Evolutionary conservation across 1,140 invertebrate genomes (phyloP), one percentile per base, ranked within the genome.

Genomic region (Agrypnia vestita): DNA sequence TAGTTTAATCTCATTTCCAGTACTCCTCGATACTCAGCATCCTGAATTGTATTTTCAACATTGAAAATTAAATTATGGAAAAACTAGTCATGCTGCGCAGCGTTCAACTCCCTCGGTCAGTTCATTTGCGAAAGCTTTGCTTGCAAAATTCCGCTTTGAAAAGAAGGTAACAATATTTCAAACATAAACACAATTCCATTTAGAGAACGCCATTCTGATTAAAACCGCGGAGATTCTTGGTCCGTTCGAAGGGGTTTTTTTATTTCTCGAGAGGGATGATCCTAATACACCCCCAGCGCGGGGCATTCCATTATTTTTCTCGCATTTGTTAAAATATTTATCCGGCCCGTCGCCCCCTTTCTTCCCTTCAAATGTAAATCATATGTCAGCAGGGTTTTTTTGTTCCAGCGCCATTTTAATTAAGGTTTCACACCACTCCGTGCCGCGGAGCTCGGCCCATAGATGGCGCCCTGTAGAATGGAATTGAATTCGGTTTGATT

Each of bases 281-380:
- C 51, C 71, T 55, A 56, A 73, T 73, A 73, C 35, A 55, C 71
- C 49, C 15, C 25, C 61, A 8, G 61, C 17, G 13, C 13, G 61
- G 25, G n/a, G 35, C 44, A 13, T 69, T 69, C 64, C 46, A 69
- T 69, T 69, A 44, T 73, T 73, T 73, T 73, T 73, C 71, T 73
- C 49, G 71, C 49, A 55, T 71, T 73, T 73, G 51, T 73, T 55
- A 55, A 73, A 73, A 73, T 73, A 73, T 73, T 73, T 73, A 56
- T 46, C 55, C 51, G 71, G 49, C n/a, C 71, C 71, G 35, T 56
- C 49, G 49, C 51, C 19, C 43, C 71, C 71, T 73, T 73, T 73
- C 71, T 73, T 56, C 46, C 51, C 17, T 53, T 53, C 49, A 73
- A 73, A 73, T 73, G 71, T 73, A 73, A 73, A 73, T 73, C 71